Evolutionary conservation across 2,888 invertebrate genomes (phyloP).

Genomic region (Miltochrista miniata): DNA sequence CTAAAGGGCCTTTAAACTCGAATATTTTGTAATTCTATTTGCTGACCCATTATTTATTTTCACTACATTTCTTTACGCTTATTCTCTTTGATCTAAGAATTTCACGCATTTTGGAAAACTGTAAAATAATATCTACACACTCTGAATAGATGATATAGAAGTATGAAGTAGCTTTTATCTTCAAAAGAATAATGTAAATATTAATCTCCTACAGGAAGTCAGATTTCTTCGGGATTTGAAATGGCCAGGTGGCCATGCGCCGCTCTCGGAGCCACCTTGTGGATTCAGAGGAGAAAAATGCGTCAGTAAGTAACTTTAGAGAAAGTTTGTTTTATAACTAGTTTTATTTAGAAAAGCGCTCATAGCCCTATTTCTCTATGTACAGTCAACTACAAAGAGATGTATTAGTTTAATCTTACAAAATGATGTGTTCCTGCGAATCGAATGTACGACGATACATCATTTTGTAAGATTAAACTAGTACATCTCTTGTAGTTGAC

Average conservation of each 20-base stretch:
- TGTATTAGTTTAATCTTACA: no score
- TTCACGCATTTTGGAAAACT: conserved; percentile 15
- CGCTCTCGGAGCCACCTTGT: conserved; percentile 93
- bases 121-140: not conserved
- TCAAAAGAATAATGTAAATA: conserved; percentile 16
- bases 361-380: no score
- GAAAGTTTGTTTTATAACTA: no score
- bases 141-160: no score
- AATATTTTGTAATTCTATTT: conserved; percentile 31
- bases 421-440: no score
- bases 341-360: no score
- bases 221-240: conserved; percentile 88
- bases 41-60: conserved; percentile 17
- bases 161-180: not conserved
- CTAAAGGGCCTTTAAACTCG: conserved; percentile 47
- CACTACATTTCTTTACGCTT: conserved; percentile 15
- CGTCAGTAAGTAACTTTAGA: conserved; percentile 87
- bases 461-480: no score
- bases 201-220: conserved; percentile 84
- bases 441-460: no score
- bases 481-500: no score
- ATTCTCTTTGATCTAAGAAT: conserved; percentile 25
- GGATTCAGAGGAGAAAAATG: conserved; percentile 96
- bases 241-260: conserved; percentile 91
- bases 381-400: no score